These are phyloP conservation scores for Nesoenas mayeri DNA, from an alignment of 2,113 vertebrate genomes.

Conservation along the genomic window DNA sequence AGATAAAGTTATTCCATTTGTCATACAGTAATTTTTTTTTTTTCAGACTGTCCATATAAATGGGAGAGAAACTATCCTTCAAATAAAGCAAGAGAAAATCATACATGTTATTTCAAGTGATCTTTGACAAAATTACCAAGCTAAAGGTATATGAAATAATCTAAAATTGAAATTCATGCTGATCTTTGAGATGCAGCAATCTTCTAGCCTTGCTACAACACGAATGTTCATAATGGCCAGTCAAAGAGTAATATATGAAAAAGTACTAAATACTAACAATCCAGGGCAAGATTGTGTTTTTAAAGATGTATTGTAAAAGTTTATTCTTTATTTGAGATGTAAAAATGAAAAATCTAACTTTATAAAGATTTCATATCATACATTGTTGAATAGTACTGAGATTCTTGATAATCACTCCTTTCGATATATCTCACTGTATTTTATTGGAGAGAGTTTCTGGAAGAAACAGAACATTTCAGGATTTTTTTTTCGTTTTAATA, in stretches of 20 bases:
- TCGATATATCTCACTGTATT: neutral
- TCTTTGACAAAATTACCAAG: neutral
- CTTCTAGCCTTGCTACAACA: neutral
- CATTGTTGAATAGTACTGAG: neutral
- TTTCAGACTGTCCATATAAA: neutral
- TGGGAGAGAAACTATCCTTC: neutral
- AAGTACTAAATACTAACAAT: neutral
- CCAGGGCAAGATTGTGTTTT: neutral
- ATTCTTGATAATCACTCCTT: neutral
- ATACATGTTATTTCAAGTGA: neutral
- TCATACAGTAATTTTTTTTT: neutral
- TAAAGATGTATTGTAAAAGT: neutral
- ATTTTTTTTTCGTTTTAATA: neutral
- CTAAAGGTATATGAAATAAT: neutral
- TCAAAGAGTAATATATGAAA: neutral
- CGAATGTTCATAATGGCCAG: neutral
- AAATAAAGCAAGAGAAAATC: neutral
- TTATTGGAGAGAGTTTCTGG: neutral
- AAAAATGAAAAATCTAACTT: neutral
- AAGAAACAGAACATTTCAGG: neutral
- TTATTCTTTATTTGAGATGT: neutral
- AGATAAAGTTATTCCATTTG: neutral
- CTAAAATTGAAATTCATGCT: neutral
- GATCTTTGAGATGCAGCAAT: constrained; percentile 4
- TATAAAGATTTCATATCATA: neutral